Conservation (phyloP, 2,113 vertebrate species). For the Scolopax mira region DNA sequence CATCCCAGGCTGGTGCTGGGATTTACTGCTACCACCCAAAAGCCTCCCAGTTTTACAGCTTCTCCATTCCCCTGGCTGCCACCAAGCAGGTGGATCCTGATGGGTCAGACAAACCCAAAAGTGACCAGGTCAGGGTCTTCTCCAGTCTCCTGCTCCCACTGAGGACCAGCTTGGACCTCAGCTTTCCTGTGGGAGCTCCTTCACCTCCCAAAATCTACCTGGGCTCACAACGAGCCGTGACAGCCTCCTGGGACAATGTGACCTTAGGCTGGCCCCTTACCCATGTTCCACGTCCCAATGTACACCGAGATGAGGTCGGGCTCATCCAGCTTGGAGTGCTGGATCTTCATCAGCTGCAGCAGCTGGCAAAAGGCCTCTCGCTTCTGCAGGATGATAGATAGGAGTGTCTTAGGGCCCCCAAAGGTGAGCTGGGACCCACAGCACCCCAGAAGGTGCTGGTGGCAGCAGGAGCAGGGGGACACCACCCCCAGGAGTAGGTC, state of each 20-base stretch:
- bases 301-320: conserved; percentile 86
- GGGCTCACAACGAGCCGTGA: fast-evolving
- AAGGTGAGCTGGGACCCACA: neutral
- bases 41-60: neutral
- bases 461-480: neutral
- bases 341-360: conserved; percentile 84
- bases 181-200: neutral
- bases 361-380: conserved; percentile 85
- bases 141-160: neutral
- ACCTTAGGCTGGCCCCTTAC: conserved; percentile 56
- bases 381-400: conserved; percentile 57
- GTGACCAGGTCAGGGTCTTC: fast-evolving
- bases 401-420: neutral
- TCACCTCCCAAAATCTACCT: neutral
- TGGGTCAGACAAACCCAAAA: neutral
- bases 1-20: neutral
- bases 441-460: neutral
- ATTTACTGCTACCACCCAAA: neutral
- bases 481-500: fast-evolving
- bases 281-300: conserved; percentile 90
- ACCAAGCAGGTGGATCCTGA: fast-evolving
- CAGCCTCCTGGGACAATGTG: neutral
- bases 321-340: conserved; percentile 76
- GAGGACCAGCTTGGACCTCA: neutral
- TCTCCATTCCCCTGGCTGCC: neutral